Base-by-base conservation (phyloP, 2,113 vertebrate species). In the Odontophorus gujanensis region DNA sequence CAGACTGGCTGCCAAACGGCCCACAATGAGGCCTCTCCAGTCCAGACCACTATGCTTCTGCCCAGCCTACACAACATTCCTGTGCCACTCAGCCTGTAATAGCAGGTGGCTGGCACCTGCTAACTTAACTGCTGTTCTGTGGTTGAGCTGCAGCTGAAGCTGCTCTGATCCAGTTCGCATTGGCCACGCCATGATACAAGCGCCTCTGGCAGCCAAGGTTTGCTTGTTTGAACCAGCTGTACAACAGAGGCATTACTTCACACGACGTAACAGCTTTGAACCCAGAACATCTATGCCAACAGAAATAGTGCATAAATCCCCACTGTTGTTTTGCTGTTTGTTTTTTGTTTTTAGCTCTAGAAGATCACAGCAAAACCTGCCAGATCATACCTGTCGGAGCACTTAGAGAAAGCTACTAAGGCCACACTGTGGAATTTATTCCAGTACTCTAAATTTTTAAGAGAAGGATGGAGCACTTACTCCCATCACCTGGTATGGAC, bases 1-100 rank as follows among this genome's bases (percentile, higher is more conserved):
- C 20, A 51, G 7, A 12, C 6, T 17, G 20, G 32, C 38, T 51
- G 45, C 58, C 36, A 34, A 32, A 5, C 24, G 32, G 36, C 43
- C 14, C 4, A 18, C 0, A 1, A 61, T 5, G 1, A 5, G 11
- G 9, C 25, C 12, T 4, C 42, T 30, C 19, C 1, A 8, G 30
- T 9, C 11, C 14, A 43, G 68, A 68, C n/a, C 3, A 7, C 14
- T 30, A 34, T 25, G 57, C 17, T 74, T 58, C 61, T 51, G 62
- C 63, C 61, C 48, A 75, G 67, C 26, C 22, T 34, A 19, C 3
- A 4, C 57, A 36, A 24, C 4, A 3, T 19, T 24, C 63, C 40
- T 47, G 19, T 28, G 19, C 28, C 58, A 50, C 36, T 40, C 25
- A 50, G 19, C 77, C 42, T 13, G 20, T 12, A 11, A 55, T 65